Percentiles rank a stretch among this genome's conserved stretches.
Evolutionary conservation across 2,113 vertebrate genomes (phyloP).

Genomic region (Elanoides forficatus): DNA sequence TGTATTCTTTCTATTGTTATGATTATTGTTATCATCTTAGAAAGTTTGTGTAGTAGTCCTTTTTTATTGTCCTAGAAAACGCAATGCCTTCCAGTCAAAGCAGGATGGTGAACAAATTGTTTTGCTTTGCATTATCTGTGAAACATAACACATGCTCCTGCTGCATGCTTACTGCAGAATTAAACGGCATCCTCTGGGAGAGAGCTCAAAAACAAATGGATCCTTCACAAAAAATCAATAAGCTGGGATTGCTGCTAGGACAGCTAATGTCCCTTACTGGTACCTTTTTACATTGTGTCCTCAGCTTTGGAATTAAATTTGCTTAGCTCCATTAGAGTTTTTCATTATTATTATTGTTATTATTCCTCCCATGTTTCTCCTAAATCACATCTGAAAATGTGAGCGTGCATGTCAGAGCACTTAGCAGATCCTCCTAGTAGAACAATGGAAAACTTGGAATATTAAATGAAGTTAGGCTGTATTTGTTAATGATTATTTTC

Average conservation of each 20-base stretch:
- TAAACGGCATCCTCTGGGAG: neutral
- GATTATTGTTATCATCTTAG: constrained; percentile 21
- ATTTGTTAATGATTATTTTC: constrained; percentile 15
- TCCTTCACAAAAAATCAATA: constrained; percentile 51
- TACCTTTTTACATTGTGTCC: neutral
- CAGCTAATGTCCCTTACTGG: neutral
- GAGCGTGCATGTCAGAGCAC: neutral
- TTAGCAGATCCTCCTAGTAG: neutral
- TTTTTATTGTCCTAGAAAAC: constrained; percentile 30
- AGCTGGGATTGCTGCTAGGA: constrained; percentile 18
- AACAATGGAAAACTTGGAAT: neutral
- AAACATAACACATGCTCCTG: constrained; percentile 17
- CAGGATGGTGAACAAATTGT: constrained; percentile 18
- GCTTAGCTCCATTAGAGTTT: neutral
- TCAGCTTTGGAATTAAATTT: constrained; percentile 19
- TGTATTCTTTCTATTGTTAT: neutral
- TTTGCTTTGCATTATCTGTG: constrained; percentile 59
- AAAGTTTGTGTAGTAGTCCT: constrained; percentile 7
- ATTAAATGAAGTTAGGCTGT: neutral
- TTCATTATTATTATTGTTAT: neutral
- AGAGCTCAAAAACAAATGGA: constrained; percentile 45
- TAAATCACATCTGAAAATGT: neutral
- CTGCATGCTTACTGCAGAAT: constrained; percentile 15
- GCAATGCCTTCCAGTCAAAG: neutral
- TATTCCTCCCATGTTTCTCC: neutral